Evolutionary conservation across 2,797 vertebrate genomes (phyloP), one percentile per base, ranked within the genome.

Genomic region (Novumbra hubbsi): DNA sequence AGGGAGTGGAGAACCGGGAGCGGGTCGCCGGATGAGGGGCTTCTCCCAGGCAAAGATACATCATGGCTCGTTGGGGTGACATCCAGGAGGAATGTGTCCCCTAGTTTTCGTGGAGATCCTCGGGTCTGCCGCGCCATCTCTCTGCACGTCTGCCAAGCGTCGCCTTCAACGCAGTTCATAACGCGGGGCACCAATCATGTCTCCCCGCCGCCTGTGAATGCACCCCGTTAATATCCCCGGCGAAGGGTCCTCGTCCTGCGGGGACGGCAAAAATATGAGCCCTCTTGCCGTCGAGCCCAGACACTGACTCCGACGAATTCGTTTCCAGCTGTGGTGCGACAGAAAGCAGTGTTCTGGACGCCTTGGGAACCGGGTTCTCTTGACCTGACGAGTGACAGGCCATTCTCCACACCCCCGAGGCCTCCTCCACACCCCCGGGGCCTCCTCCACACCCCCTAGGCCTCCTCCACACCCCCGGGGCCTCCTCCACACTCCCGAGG

Each of bases 311-410:
- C 72, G 24, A 24, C n/a, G 11, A 50, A 28, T 77, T 1, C 1
- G 57, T 76, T 90, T 84, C 90, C 94, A 94, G 91, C 91, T 94
- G 93, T 69, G 73, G 60, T 16, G 52, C 2, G 52, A 6, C n/a
- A n/a, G 3, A 8, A 1, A 14, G 71, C 19, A 34, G n/a, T 50
- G 75, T 76, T 70, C 74, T 27, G 69, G 80, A 74, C 57, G 49
- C 74, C 70, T 49, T 74, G 65, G 32, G 28, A 83, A 82, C 82
- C 72, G 72, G 75, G 76, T 81, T 82, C 80, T 78, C 72, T 70
- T 77, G 71, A 80, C 80, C 74, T 38, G 84, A 91, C 34, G 91
- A 94, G 88, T 92, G 91, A 92, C 92, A 78, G 75, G 32, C 78
- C 66, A 65, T 73, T 69, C 60, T n/a, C n/a, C n/a, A n/a, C n/a